A percentile compares a stretch with the other conserved stretches of the same genome.
Conservation (phyloP, 2,797 vertebrate species). For the Phrynocephalus forsythii region DNA sequence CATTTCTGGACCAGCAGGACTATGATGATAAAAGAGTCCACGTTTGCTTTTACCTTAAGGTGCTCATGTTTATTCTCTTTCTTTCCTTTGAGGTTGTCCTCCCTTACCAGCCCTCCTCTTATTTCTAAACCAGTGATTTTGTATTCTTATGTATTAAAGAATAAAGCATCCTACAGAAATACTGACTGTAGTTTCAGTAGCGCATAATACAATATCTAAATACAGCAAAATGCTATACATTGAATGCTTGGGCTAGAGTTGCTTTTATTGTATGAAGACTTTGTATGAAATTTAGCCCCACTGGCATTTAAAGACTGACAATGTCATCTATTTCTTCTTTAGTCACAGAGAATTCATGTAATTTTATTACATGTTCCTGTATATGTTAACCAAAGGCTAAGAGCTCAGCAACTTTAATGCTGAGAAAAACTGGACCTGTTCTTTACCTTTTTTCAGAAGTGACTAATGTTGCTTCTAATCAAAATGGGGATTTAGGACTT, state of each 20-base stretch:
- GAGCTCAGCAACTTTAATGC: neutral
- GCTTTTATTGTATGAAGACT: neutral
- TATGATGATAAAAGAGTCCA: constrained; percentile 61
- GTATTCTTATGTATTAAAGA: neutral
- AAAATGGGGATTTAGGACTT: neutral
- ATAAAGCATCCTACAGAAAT: constrained; percentile 3
- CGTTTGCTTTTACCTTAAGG: constrained; percentile 41
- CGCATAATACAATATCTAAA: neutral
- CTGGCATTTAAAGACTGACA: neutral
- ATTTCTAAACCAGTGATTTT: constrained; percentile 13
- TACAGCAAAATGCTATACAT: neutral
- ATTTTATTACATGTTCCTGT: neutral
- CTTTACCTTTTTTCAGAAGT: neutral
- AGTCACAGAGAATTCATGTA: neutral
- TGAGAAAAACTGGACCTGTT: neutral
- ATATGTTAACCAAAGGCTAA: neutral
- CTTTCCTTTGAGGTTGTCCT: neutral
- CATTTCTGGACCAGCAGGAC: constrained; percentile 71
- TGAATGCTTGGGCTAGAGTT: neutral
- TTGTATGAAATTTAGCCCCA: neutral
- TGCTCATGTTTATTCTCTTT: constrained; percentile 27
- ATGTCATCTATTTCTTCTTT: constrained; percentile 5
- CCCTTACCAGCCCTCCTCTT: neutral
- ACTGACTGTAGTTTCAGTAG: neutral
- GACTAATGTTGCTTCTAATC: neutral